A percentile compares a stretch with the other conserved stretches of the same genome.
These are phyloP conservation scores for Drosophila ustulata DNA, from an alignment of 2,888 invertebrate species.

Conservation along the genomic window DNA sequence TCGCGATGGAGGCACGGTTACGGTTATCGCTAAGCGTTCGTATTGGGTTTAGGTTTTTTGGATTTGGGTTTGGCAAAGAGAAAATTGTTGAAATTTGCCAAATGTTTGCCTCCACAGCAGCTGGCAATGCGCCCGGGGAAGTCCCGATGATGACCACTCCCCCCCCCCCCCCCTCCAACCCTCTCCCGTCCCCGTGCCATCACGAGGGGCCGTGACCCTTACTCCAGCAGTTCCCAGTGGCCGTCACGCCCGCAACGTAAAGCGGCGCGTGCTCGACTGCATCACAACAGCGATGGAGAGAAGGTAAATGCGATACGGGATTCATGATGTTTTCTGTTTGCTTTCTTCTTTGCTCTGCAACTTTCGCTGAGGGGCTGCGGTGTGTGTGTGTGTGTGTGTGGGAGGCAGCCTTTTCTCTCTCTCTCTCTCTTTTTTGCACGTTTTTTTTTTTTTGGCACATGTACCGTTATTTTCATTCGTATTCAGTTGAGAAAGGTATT, in stretches of 20 bases:
- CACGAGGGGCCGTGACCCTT: neutral
- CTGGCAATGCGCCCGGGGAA: conserved; percentile 16
- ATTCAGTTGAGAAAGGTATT: conserved; percentile 77
- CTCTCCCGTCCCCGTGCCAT: too few relatives aligned
- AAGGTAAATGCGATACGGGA: conserved; percentile 45
- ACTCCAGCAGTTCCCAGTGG: conserved; percentile 2
- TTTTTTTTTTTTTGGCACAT: conserved; percentile 46
- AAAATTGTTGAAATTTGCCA: conserved; percentile 49
- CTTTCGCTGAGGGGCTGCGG: neutral
- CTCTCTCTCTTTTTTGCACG: too few relatives aligned
- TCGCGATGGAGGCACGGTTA: conserved; percentile 15
- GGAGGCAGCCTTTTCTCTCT: conserved; percentile 2
- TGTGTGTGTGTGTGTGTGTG: neutral
- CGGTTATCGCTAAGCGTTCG: conserved; percentile 21
- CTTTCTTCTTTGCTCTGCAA: conserved; percentile 21
- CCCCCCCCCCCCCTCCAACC: neutral
- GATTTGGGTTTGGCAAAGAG: conserved; percentile 21
- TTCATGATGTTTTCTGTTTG: conserved; percentile 61
- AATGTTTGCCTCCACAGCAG: conserved; percentile 35
- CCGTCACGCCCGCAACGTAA: conserved; percentile 73
- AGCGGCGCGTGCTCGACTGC: conserved; percentile 73
- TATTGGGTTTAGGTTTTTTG: conserved; percentile 6
- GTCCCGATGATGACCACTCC: neutral
- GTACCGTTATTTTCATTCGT: conserved; percentile 75
- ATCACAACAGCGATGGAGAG: conserved; percentile 40